Evolutionary conservation across 2,888 invertebrate species (phyloP).

Genomic region (Spisula subtruncata): DNA sequence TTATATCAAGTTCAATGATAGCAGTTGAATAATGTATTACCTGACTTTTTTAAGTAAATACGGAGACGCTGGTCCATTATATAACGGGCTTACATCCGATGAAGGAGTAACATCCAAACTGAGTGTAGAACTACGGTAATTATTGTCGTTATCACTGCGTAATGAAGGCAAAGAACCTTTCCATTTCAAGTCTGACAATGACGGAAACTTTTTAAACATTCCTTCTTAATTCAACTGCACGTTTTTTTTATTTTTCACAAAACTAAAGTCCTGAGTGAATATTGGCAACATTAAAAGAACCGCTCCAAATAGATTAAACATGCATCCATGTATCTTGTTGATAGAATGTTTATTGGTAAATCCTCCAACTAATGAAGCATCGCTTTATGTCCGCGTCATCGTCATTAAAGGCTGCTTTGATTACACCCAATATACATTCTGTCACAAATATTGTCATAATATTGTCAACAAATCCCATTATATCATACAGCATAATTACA

Average conservation of each 20-base stretch:
- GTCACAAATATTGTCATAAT: not conserved
- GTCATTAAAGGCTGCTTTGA: not conserved
- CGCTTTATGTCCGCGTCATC: not conserved
- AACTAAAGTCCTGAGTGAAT: not conserved
- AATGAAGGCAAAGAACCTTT: conserved; percentile 33
- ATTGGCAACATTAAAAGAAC: too few relatives aligned
- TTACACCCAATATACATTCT: not conserved
- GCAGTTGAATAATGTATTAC: conserved; percentile 45
- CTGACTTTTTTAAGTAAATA: conserved; percentile 73
- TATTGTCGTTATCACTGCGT: conserved; percentile 49
- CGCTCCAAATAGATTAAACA: not conserved
- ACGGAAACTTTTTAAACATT: too few relatives aligned
- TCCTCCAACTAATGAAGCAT: not conserved
- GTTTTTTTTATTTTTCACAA: not conserved
- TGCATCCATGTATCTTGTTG: not conserved
- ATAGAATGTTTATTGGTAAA: not conserved
- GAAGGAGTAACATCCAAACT: conserved; percentile 66
- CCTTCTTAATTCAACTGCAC: not conserved
- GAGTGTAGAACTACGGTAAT: conserved; percentile 47
- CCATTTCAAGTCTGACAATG: too few relatives aligned
- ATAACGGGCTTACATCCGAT: conserved; percentile 68
- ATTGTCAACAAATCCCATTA: not conserved
- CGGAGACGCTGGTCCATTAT: conserved; percentile 67
- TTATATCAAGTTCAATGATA: too few relatives aligned
- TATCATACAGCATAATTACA: not conserved